Evolutionary conservation across 2,797 vertebrate species (phyloP), one percentile per base, ranked within the genome.

Genomic region (Adrianichthys oophorus): DNA sequence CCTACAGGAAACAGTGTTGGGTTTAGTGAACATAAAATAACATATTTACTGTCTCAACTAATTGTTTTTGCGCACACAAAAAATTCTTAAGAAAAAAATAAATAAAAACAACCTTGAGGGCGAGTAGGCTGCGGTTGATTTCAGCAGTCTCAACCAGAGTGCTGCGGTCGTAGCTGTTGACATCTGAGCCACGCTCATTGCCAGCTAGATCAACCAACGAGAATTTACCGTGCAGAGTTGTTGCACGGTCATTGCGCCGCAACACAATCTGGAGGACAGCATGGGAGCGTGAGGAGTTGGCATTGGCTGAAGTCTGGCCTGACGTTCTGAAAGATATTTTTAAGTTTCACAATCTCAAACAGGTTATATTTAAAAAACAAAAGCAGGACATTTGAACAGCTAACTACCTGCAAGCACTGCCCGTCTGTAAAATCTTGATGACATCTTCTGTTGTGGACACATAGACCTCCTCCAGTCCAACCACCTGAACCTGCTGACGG

Each of bases 61-160:
- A 37, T 37, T 12, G 32, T 32, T 29, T 29, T 29, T 32, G 32
- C 13, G 10, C 2, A 37, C 10, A 37, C 10, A 37, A 12, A 8
- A 5, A 32, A 4, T 41, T 24, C 5, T 21, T 14, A 12, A 0
- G 1, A 29, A 26, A 45, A 2, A 12, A 19, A 12, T n/a, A 21
- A 21, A 3, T 21, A 10, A 4, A 8, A 7, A 37, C 6, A 85
- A 99, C 98, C 96, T 99, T 99, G 44, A 99, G 86, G 48, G 97
- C 95, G 83, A 99, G 84, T 32, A 99, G 93, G 68, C 97, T 99
- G 73, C 96, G 95, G 83, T 99, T 99, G 87, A 99, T 99, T 87
- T 98, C 96, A 0, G 95, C 93, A 0, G 94, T 95, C 86, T 99
- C 97, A 79, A 96, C 92, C 54, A 96, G 88, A 41, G 95, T 97